Evolutionary conservation across 2,113 vertebrate species (phyloP), one percentile per base, ranked within the genome.

Genomic region (Pachypanchax playfairii): DNA sequence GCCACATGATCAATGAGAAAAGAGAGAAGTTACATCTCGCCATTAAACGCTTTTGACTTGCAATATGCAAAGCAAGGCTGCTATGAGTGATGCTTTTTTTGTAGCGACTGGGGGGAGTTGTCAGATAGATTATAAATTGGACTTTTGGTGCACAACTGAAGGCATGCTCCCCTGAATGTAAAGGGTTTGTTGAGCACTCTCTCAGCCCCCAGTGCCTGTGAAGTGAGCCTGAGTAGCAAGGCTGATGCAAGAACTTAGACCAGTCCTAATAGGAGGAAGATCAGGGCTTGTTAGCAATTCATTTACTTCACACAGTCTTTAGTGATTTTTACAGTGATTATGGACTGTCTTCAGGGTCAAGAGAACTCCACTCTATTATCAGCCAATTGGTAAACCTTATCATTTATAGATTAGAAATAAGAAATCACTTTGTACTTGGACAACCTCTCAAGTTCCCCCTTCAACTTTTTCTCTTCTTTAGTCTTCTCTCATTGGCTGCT

Each of bases 1-100:
- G 80, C 83, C 72, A 58, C 68, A 88, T 91, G 87, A 93, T 83
- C 90, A 92, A 93, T 93, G 73, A 66, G 73, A 69, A 43, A 35
- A 58, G 42, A 55, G 75, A 67, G 80, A 28, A 75, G 62, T 75
- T 80, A 85, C 79, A 84, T 90, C 87, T 93, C 91, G 80, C 79
- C 78, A 77, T 92, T 93, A 91, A 92, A 78, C 65, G 89, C 67
- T 87, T 88, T 74, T 65, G 66, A 71, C 62, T 90, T 24, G 84
- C 87, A 89, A 85, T 84, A 89, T 87, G 80, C 54, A 90, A 72
- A 83, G 79, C 25, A 58, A 38, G 35, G 52, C 57, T 9, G 18
- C 80, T 20, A 26, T 84, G 88, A 90, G 56, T 70, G 87, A 89
- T 88, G 83, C 49, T 7, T 47, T 55, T 63, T 76, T 65, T 65